A percentile compares a stretch with the other conserved stretches of the same genome.
phyloP scores from a whole-genome alignment of 2,888 invertebrate genomes.

The Drosophila longiperda region DNA sequence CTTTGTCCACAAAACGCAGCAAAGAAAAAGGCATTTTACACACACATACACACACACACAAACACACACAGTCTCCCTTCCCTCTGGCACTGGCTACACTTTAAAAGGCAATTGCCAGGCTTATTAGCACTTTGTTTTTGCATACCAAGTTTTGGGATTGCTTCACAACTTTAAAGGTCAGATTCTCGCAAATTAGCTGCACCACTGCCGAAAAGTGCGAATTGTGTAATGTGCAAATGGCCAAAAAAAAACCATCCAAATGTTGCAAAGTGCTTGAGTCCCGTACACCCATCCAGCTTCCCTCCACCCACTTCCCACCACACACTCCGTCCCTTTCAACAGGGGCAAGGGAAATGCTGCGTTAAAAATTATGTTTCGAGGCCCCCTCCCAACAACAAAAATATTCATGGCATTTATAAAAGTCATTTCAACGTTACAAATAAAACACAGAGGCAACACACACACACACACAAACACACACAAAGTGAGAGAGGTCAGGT shows the following conservation, averaged over 20 bases:
- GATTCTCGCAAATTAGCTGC: slow-evolving; percentile 54
- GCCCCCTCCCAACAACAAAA: slow-evolving; percentile 15
- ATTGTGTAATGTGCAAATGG: slow-evolving; percentile 56
- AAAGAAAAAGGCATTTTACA: slow-evolving; percentile 31
- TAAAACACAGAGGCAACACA: slow-evolving; percentile 4
- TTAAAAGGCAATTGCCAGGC: slow-evolving; percentile 62
- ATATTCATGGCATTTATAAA: slow-evolving; percentile 78
- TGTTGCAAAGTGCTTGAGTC: slow-evolving; percentile 39
- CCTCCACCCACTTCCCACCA: neutral
- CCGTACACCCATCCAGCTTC: neutral
- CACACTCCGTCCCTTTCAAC: neutral
- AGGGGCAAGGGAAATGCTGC: slow-evolving; percentile 65
- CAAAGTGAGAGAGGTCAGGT: slow-evolving; percentile 4
- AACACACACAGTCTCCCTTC: neutral
- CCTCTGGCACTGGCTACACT: neutral
- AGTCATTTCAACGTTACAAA: slow-evolving; percentile 63
- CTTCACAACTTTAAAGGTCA: slow-evolving; percentile 56
- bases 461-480: neutral
- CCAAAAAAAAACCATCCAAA: slow-evolving; percentile 19
- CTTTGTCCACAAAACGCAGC: slow-evolving; percentile 59
- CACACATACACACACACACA: neutral
- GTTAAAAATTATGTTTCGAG: slow-evolving; percentile 73
- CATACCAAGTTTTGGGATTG: neutral
- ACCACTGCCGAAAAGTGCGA: slow-evolving; percentile 47
- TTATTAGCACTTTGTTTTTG: slow-evolving; percentile 64